Evolutionary conservation across 2,113 vertebrate genomes (phyloP).

Genomic region (Hylia prasina): DNA sequence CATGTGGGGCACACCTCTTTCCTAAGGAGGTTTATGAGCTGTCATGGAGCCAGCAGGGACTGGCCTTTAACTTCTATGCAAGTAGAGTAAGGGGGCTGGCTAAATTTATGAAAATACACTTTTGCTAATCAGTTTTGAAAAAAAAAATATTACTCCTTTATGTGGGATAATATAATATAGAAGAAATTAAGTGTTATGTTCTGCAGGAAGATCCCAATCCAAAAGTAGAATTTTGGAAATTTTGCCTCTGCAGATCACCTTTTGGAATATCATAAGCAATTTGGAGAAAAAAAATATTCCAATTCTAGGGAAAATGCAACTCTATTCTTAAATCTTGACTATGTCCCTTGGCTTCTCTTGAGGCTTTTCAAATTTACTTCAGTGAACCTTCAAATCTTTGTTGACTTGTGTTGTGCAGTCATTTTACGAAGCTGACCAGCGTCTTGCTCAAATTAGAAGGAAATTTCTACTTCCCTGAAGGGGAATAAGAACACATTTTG

Average conservation of each 20-base stretch:
- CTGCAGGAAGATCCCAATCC: neutral
- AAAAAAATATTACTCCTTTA: neutral
- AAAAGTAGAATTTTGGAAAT: neutral
- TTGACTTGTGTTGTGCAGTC: neutral
- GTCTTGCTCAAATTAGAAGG: neutral
- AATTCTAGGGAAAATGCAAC: neutral
- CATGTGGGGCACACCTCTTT: neutral
- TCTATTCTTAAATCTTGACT: neutral
- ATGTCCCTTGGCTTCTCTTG: neutral
- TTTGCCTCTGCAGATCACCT: neutral
- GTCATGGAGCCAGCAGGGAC: neutral
- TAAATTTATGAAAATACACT: neutral
- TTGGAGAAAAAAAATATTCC: neutral
- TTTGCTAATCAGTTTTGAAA: neutral
- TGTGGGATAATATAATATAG: neutral
- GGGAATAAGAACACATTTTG: neutral
- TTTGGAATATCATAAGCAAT: neutral
- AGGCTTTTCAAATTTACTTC: neutral
- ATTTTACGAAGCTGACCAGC: neutral
- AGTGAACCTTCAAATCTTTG: neutral
- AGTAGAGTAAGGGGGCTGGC: neutral
- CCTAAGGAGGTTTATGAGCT: neutral
- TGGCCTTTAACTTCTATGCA: neutral
- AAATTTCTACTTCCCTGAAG: neutral
- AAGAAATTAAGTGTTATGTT: neutral